Evolutionary conservation across 2,888 invertebrate species (phyloP).

Genomic region (Eupithecia insigniata): DNA sequence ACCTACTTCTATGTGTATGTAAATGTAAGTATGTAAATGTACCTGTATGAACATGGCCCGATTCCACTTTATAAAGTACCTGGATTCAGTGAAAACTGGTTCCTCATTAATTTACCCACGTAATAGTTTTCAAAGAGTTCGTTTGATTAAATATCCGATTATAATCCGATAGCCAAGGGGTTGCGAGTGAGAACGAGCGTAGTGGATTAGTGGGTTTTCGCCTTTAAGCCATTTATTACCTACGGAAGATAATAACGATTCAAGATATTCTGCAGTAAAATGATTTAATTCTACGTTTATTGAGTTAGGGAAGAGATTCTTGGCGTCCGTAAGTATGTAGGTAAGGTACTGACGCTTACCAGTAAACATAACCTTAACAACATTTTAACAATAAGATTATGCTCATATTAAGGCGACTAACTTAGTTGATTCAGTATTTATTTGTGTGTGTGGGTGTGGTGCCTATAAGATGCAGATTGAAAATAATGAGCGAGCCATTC

Average conservation of each 20-base stretch:
- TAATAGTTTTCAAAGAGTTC: background rate
- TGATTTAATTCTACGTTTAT: constrained; percentile 23
- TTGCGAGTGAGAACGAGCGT: background rate
- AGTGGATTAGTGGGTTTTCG: background rate
- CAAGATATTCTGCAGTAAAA: constrained; percentile 22
- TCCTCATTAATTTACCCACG: background rate
- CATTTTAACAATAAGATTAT: background rate
- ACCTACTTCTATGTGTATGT: too few species aligned
- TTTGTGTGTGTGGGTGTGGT: background rate
- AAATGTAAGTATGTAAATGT: constrained; percentile 8
- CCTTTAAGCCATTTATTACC: constrained; percentile 11
- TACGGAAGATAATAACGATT: constrained; percentile 21
- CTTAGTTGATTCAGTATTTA: background rate
- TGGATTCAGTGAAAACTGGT: background rate
- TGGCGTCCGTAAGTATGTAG: background rate
- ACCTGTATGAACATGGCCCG: constrained; percentile 1
- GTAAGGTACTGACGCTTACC: too few species aligned
- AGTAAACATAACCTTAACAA: too few species aligned
- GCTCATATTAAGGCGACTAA: background rate
- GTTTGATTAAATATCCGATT: background rate
- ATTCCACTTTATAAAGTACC: constrained; percentile 9
- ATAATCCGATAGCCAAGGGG: background rate
- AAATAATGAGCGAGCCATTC: constrained; percentile 3
- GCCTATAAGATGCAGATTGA: background rate
- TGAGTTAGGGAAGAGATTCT: constrained; percentile 11